A percentile compares a stretch with the other conserved stretches of the same genome.
These are phyloP conservation scores for Gavialis gangeticus DNA, from an alignment of 2,113 vertebrate genomes.

Conservation along the genomic window DNA sequence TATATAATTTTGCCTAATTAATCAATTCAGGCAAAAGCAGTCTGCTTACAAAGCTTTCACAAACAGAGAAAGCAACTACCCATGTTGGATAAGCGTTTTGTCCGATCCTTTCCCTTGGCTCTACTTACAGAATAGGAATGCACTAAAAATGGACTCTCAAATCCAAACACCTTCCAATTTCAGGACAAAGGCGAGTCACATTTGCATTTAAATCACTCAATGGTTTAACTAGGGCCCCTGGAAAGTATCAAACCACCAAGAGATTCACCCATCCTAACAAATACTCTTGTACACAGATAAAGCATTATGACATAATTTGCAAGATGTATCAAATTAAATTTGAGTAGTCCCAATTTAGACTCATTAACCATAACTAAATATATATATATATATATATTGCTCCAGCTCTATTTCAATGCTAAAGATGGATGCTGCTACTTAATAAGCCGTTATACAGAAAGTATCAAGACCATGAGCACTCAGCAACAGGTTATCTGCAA, in stretches of 20 bases:
- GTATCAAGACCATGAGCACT: not conserved
- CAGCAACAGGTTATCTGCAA: not conserved
- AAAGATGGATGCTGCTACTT: not conserved
- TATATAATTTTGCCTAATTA: accelerated
- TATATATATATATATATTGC: not conserved
- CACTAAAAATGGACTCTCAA: not conserved
- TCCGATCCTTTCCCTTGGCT: not conserved
- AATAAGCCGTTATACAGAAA: not conserved
- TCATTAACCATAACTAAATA: not conserved
- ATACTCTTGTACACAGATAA: not conserved
- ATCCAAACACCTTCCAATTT: not conserved
- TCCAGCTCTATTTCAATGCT: not conserved
- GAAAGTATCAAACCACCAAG: accelerated
- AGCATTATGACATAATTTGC: not conserved
- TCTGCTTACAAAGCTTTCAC: accelerated
- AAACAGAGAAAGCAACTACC: not conserved
- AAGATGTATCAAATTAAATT: not conserved
- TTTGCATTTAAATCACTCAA: accelerated
- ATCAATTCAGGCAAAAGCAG: accelerated
- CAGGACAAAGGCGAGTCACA: accelerated
- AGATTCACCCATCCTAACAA: not conserved
- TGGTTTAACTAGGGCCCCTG: not conserved
- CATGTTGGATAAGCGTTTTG: not conserved
- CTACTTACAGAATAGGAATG: too few relatives aligned
- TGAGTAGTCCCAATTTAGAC: not conserved